phyloP scores from a whole-genome alignment of 2,113 vertebrate species.

The Papio anubis region DNA sequence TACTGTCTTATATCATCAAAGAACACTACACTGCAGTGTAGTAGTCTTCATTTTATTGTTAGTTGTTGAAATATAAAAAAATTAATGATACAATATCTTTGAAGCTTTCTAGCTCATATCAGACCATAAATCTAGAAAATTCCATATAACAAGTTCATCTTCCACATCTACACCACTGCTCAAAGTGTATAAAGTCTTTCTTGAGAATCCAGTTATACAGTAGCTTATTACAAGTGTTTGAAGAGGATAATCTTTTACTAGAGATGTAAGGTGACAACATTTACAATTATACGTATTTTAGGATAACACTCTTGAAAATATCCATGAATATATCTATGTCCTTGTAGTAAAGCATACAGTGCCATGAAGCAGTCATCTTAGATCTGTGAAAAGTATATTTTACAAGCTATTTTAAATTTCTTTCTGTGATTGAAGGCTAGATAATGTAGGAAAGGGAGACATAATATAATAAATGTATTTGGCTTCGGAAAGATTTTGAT shows the following conservation, averaged over 20 bases:
- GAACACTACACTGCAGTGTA: not conserved
- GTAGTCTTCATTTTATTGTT: not conserved
- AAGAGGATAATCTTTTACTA: not conserved
- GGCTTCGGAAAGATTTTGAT: not conserved
- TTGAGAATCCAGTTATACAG: not conserved
- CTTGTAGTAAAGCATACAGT: not conserved
- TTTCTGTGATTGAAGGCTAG: not conserved
- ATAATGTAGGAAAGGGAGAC: not conserved
- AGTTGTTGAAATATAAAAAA: not conserved
- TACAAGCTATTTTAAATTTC: not conserved
- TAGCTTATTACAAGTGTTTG: not conserved
- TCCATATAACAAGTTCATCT: not conserved
- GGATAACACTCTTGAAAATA: not conserved
- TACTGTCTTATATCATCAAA: not conserved
- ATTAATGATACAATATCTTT: not conserved
- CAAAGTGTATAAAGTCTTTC: not conserved
- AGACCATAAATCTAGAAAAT: not conserved
- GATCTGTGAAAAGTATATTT: not conserved
- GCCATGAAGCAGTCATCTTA: not conserved
- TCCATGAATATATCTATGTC: not conserved
- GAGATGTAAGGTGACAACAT: not conserved
- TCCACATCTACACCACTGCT: not conserved
- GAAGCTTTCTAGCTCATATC: not conserved
- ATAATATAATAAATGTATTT: not conserved
- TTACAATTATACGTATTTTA: not conserved